Base-by-base conservation (phyloP, 1,140 invertebrate genomes). In the Pararge aegeria region DNA sequence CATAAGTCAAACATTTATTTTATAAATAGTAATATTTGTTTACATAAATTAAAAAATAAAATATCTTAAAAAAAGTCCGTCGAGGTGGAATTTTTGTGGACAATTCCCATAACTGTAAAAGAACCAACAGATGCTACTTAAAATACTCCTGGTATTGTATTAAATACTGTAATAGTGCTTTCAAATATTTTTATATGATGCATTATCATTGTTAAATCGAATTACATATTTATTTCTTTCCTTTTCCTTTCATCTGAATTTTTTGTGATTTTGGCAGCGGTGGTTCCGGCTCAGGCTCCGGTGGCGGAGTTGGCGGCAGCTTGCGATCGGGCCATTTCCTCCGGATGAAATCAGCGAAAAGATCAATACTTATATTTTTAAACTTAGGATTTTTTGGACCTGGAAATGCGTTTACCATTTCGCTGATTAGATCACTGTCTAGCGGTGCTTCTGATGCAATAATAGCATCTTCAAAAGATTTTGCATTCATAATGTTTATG, bases 271-370 rank as follows among this genome's bases (percentile, higher is more conserved):
- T 19, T n/a, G 46, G 49, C 42, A 19, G 16, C 13, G 51, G 54
- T 1, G 60, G 55, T 51, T 67, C 67, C 0, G 66, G 69, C 53
- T 73, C 71, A 0, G 64, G 70, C 59, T 83, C 75, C 5, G 80
- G 76, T 1, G 75, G 80, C 20, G 82, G 82, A 1, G 78, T 83
- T 0, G 77, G 74, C 15, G 84, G 84, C 16, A 85, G 51, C 49
- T 78, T 73, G 9, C 73, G 72, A 10, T 87, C 77, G 7, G 84
- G 84, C 81, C 81, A 87, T 63, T 80, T 82, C 21, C 83, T 72
- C 42, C 73, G 75, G 10, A 80, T 64, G 61, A 71, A 84, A 60
- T 87, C 84, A 5, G 66, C 78, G 38, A 86, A 42, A 5, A 52
- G 24, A 13, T 13, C 61, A 12, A 86, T 49, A 64, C 76, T 62